A percentile compares a stretch with the other conserved stretches of the same genome.
Evolutionary conservation across 1,140 invertebrate species (phyloP).

Genomic region (Aphis gossypii): DNA sequence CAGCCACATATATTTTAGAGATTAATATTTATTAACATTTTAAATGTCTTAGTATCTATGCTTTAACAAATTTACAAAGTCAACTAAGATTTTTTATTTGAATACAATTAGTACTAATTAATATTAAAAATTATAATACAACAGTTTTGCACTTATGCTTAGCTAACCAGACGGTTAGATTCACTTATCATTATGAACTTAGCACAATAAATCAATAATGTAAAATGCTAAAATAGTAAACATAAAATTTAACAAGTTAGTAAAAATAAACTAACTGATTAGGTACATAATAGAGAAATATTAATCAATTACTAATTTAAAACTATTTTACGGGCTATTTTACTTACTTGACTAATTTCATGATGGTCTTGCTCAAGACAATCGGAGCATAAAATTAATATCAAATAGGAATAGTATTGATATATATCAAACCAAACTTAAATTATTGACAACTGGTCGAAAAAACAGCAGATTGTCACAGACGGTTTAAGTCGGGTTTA

Average conservation of each 20-base stretch:
- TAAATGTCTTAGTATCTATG: no score
- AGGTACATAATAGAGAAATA: background rate
- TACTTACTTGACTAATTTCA: slow-evolving; percentile 9
- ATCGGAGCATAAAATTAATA: background rate
- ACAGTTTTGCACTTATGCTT: background rate
- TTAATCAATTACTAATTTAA: background rate
- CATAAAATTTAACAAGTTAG: background rate
- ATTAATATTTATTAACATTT: no score
- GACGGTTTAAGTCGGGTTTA: background rate
- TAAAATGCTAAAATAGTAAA: background rate
- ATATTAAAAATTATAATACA: background rate
- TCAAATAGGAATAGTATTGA: background rate
- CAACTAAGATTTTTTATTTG: background rate
- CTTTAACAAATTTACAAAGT: no score
- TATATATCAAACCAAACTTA: background rate
- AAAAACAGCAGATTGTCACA: background rate
- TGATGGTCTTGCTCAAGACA: background rate
- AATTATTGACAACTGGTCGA: background rate
- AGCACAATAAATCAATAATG: background rate
- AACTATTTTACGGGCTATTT: background rate
- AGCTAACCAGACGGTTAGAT: background rate
- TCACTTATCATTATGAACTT: background rate
- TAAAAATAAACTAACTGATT: background rate
- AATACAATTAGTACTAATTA: no score
- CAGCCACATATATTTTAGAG: no score